phyloP scores from a whole-genome alignment of 2,113 vertebrate genomes.

The Scartelaos histophorus region DNA sequence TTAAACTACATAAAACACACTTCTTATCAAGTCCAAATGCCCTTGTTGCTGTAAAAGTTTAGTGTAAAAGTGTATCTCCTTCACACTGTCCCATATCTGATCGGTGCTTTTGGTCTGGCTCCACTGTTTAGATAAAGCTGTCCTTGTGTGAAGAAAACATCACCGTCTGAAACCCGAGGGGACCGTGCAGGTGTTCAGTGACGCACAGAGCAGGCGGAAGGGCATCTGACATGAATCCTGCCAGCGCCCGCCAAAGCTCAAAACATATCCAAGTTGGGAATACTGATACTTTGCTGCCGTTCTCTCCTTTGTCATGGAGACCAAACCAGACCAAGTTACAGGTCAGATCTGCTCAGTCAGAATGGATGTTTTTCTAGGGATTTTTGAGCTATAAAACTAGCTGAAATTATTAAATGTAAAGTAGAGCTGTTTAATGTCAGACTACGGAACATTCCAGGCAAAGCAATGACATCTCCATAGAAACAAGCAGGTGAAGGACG shows the following conservation, averaged over 20 bases:
- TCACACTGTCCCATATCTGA: neutral
- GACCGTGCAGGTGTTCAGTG: conserved; percentile 32
- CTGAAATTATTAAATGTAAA: too few relatives aligned
- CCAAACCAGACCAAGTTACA: too few relatives aligned
- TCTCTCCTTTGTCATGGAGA: too few relatives aligned
- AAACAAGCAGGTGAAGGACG: too few relatives aligned
- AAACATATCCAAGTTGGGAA: neutral
- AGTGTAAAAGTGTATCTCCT: neutral
- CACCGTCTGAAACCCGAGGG: conserved; percentile 15
- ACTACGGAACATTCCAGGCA: too few relatives aligned
- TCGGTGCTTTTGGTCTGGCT: neutral
- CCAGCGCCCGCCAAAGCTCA: conserved; percentile 7
- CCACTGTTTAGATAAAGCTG: neutral
- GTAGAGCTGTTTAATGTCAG: too few relatives aligned
- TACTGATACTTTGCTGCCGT: too few relatives aligned
- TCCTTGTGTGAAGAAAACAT: conserved; percentile 17
- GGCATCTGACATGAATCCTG: neutral
- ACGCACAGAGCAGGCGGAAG: neutral
- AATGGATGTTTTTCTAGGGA: too few relatives aligned
- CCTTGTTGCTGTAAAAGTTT: neutral
- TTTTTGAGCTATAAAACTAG: too few relatives aligned
- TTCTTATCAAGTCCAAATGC: neutral
- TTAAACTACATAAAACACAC: too few relatives aligned
- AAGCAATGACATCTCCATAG: too few relatives aligned
- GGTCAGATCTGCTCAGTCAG: too few relatives aligned